phyloP scores from a whole-genome alignment of 2,113 vertebrate genomes.

The Chloroceryle aenea region DNA sequence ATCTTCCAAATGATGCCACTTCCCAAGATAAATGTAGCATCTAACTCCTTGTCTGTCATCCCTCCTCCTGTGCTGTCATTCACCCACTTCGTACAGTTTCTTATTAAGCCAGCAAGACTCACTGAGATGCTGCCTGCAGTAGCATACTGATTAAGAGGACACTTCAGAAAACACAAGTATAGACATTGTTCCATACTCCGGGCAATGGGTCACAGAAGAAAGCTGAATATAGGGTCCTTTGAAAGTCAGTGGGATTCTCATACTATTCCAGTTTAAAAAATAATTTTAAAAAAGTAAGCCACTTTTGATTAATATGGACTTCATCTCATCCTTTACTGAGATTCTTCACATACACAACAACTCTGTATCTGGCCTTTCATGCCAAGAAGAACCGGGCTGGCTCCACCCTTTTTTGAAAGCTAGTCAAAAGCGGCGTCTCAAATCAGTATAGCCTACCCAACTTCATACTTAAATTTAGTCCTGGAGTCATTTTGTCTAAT shows the following conservation, averaged over 20 bases:
- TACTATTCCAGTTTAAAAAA: background rate
- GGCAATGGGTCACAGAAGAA: background rate
- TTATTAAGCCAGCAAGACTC: background rate
- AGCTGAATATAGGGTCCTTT: background rate
- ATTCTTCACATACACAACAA: background rate
- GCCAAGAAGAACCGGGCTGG: background rate
- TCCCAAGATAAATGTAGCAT: background rate
- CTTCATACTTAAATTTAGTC: background rate
- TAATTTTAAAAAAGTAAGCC: background rate
- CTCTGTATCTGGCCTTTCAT: background rate
- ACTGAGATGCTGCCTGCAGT: background rate
- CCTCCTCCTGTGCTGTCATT: background rate
- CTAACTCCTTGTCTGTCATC: background rate
- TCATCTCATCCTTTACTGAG: background rate
- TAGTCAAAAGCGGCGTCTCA: background rate
- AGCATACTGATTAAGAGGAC: background rate
- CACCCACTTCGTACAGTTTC: background rate
- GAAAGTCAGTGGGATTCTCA: fast-evolving
- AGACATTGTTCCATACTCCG: background rate
- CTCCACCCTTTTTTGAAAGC: background rate
- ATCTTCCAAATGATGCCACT: background rate
- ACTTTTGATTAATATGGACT: background rate
- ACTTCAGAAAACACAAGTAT: background rate
- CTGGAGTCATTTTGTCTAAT: background rate
- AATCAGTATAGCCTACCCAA: background rate